Conservation (phyloP, 2,888 invertebrate species). For the Ptychoptera contaminata region DNA sequence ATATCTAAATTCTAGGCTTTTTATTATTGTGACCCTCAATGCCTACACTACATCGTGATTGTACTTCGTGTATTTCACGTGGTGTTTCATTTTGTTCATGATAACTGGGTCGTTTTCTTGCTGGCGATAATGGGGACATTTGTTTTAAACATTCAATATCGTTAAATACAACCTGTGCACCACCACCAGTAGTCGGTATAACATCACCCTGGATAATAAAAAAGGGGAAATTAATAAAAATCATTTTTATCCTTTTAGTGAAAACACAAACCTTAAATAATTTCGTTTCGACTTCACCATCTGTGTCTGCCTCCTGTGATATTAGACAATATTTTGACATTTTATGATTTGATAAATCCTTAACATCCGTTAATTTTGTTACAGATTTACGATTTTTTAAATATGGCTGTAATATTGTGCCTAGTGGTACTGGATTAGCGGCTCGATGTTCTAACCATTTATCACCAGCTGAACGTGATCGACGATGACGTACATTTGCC, state of each 20-base stretch:
- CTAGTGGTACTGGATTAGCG: slow-evolving; percentile 59
- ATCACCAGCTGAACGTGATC: slow-evolving; percentile 66
- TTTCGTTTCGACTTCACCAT: slow-evolving; percentile 86
- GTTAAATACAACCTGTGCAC: slow-evolving; percentile 87
- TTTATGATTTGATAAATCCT: slow-evolving; percentile 52
- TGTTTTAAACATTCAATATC: slow-evolving; percentile 85
- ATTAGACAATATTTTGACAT: slow-evolving; percentile 81
- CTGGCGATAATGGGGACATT: slow-evolving; percentile 46
- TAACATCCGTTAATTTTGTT: slow-evolving; percentile 62
- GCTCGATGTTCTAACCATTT: slow-evolving; percentile 85
- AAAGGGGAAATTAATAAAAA: not conserved
- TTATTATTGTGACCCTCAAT: slow-evolving; percentile 30
- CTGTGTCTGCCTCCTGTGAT: slow-evolving; percentile 80
- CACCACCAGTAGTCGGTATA: slow-evolving; percentile 84
- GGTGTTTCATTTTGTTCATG: slow-evolving; percentile 13
- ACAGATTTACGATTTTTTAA: slow-evolving; percentile 71
- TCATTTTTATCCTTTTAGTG: not conserved
- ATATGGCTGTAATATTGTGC: slow-evolving; percentile 79
- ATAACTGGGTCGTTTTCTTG: slow-evolving; percentile 26
- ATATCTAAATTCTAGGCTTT: slow-evolving; percentile 20
- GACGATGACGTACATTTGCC: slow-evolving; percentile 54
- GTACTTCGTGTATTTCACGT: slow-evolving; percentile 17
- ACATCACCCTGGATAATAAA: slow-evolving; percentile 53
- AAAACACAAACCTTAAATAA: slow-evolving; percentile 52
- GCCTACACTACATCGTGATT: slow-evolving; percentile 26